phyloP scores from a whole-genome alignment of 2,113 vertebrate genomes.

The Glaucomys volans region DNA sequence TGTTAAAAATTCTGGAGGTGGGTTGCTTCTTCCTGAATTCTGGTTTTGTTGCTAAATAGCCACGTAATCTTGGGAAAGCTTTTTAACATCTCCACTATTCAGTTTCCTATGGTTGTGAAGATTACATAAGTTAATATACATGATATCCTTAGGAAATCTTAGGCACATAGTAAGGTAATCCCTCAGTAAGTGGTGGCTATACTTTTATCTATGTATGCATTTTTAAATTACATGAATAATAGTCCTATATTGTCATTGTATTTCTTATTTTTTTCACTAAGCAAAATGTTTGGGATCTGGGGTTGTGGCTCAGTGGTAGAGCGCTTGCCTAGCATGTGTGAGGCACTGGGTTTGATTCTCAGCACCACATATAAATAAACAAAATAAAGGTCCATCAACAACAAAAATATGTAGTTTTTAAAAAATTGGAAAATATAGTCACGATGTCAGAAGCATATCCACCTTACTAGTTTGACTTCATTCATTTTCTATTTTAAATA shows the following conservation, averaged over 20 bases:
- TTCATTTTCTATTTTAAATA: not conserved
- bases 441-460: not conserved
- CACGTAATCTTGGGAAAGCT: not conserved
- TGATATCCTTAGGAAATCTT: not conserved
- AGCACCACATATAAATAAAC: no score
- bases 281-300: not conserved
- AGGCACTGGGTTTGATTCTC: no score
- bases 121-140: not conserved
- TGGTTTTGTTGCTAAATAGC: not conserved
- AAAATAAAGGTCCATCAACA: no score
- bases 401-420: no score
- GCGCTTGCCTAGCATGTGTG: no score
- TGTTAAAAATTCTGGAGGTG: not conserved
- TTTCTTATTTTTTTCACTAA: constrained; percentile 11
- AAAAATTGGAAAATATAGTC: not conserved
- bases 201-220: not conserved
- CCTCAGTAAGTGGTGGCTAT: not conserved
- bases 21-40: not conserved
- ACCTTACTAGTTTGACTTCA: not conserved
- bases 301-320: no score
- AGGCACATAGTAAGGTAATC: constrained; percentile 2
- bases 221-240: not conserved
- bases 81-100: not conserved
- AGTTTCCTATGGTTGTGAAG: not conserved
- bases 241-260: not conserved